These are phyloP conservation scores for Sialia sialis DNA, from an alignment of 2,113 vertebrate species.

Conservation along the genomic window DNA sequence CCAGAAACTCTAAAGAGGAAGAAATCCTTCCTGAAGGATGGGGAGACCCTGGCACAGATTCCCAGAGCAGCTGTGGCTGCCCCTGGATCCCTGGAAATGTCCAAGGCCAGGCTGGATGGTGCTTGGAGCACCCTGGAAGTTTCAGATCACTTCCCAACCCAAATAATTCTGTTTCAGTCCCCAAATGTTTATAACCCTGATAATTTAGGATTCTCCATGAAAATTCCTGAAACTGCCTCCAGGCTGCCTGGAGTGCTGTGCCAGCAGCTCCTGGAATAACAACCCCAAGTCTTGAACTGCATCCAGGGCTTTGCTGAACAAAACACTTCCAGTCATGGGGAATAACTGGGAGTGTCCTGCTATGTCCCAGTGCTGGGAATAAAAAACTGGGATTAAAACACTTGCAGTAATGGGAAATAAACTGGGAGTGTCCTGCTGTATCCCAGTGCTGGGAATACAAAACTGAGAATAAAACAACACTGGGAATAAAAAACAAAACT, in stretches of 20 bases:
- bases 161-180: not conserved
- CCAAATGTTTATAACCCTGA: fast-evolving
- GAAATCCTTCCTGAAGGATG: not conserved
- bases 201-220: not conserved
- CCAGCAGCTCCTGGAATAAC: not conserved
- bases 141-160: not conserved
- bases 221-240: not conserved
- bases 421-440: no score
- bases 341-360: not conserved
- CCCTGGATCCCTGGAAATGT: not conserved
- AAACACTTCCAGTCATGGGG: not conserved
- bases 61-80: not conserved
- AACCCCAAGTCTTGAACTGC: not conserved
- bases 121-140: not conserved
- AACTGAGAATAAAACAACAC: no score
- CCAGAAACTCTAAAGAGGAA: not conserved
- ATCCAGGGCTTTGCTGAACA: not conserved
- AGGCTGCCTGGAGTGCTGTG: not conserved
- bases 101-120: not conserved
- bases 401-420: no score
- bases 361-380: no score
- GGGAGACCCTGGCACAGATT: fast-evolving
- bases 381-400: no score
- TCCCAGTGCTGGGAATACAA: no score
- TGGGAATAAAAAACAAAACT: no score